Base-by-base conservation (phyloP, 1,140 invertebrate genomes). In the Spodoptera frugiperda region DNA sequence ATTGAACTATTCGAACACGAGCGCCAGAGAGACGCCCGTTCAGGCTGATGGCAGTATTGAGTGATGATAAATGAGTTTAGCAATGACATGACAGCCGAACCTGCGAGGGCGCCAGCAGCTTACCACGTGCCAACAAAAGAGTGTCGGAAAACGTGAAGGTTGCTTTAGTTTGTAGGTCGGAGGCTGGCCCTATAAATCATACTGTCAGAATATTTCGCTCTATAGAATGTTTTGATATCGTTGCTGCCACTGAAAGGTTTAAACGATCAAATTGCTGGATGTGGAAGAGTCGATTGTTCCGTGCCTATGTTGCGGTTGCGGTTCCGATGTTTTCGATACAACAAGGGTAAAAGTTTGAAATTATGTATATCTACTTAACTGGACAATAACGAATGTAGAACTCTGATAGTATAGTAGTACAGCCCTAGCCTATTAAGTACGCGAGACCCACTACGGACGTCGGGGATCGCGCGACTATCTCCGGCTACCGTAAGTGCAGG, bases 161-260 rank as follows among this genome's bases (percentile, higher is more conserved):
- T 92, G 89, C 89, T 82, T 92, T 88, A 92, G 90, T 92, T 92
- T 93, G 90, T 93, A 93, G 92, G 92, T 92, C 91, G 90, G 89
- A 89, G 85, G 84, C 88, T 88, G 87, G 83, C 83, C 84, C 82
- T 87, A 93, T 93, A 89, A 93, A 93, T 93, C 92, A 92, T 89
- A 76, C 81, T 85, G 88, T 88, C 85, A 77, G 87, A 90, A 90
- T 92, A 90, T 91, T 89, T 88, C 83, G 83, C 85, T 89, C 85
- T 84, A 82, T 90, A 85, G 79, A 74, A 83, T 76, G 81, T 80
- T 84, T 79, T 78, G 72, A 76, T 79, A 79, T 67, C 44, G 53
- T 59, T 46, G 33, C 71, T 73, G 54, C 19, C 15, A 55, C 55
- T 73, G 70, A 73, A 73, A 73, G 70, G 70, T 59, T 73, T 73